A percentile compares a stretch with the other conserved stretches of the same genome.
Evolutionary conservation across 1,140 invertebrate species (phyloP).

Genomic region (Oscheius sp.): DNA sequence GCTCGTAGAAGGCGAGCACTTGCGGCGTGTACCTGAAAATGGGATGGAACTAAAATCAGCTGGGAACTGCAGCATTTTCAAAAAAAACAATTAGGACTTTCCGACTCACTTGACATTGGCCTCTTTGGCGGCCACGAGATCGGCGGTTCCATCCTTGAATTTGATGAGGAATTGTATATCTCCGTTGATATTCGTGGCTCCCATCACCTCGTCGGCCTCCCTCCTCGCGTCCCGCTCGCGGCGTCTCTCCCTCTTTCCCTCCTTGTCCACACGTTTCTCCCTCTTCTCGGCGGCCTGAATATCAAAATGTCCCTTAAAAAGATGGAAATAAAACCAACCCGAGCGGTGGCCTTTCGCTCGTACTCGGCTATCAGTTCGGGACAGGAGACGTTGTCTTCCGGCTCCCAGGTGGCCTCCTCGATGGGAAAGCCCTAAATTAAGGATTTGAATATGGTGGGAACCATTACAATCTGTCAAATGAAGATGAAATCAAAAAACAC

Average conservation of each 20-base stretch:
- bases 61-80: too few species aligned
- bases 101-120: constrained; percentile 1
- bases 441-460: not conserved
- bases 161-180: not conserved
- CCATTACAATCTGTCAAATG: too few species aligned
- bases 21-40: too few species aligned
- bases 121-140: not conserved
- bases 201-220: not conserved
- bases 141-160: constrained; percentile 2
- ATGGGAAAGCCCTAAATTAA: not conserved
- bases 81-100: too few species aligned
- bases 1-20: too few species aligned
- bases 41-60: too few species aligned
- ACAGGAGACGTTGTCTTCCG: constrained; percentile 1
- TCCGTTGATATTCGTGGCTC: not conserved
- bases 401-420: constrained; percentile 10
- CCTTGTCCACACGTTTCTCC: not conserved
- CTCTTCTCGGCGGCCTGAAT: not conserved
- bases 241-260: not conserved
- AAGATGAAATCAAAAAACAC: too few species aligned
- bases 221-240: not conserved
- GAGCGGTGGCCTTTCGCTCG: too few species aligned
- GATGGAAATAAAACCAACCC: too few species aligned
- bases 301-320: not conserved
- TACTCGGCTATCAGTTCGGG: constrained; percentile 8